phyloP scores from a whole-genome alignment of 2,797 vertebrate genomes.

The Rhinatrema bivittatum region DNA sequence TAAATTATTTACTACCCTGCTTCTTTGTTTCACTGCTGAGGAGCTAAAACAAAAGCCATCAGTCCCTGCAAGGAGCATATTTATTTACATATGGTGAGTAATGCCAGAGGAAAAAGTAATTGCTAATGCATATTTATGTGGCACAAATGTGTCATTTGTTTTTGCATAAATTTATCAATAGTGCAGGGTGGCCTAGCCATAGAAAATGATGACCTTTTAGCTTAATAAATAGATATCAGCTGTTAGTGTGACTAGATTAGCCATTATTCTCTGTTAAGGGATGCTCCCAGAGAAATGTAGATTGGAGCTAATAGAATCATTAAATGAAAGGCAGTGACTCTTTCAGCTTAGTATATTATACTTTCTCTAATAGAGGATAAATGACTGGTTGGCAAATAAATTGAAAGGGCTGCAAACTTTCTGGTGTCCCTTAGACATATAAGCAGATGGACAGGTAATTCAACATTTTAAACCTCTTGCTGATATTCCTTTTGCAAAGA shows the following conservation, averaged over 20 bases:
- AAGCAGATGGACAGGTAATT: conserved; percentile 13
- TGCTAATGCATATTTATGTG: conserved; percentile 99
- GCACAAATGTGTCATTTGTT: conserved; percentile 99
- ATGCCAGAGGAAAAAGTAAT: conserved; percentile 91
- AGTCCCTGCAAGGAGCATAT: conserved; percentile 68
- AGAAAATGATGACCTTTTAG: conserved; percentile 97
- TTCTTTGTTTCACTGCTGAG: conserved; percentile 69
- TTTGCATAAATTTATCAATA: conserved; percentile 99
- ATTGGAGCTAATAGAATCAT: conserved; percentile 66
- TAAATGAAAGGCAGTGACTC: conserved; percentile 70
- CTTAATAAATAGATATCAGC: conserved; percentile 90
- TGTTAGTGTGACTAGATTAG: conserved; percentile 75
- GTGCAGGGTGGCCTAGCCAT: conserved; percentile 82
- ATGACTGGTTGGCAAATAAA: conserved; percentile 61
- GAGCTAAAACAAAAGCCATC: conserved; percentile 85
- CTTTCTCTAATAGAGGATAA: conserved; percentile 75
- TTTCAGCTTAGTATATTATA: conserved; percentile 62
- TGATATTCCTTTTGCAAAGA: conserved; percentile 16
- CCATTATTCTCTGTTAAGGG: conserved; percentile 66
- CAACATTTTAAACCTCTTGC: conserved; percentile 13
- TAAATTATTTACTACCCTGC: conserved; percentile 68
- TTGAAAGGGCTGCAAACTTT: conserved; percentile 17
- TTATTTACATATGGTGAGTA: conserved; percentile 87
- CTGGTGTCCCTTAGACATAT: conserved; percentile 9
- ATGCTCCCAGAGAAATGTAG: conserved; percentile 63